A percentile compares a stretch with the other conserved stretches of the same genome.
phyloP scores from a whole-genome alignment of 2,797 vertebrate species.

The Luscinia luscinia region DNA sequence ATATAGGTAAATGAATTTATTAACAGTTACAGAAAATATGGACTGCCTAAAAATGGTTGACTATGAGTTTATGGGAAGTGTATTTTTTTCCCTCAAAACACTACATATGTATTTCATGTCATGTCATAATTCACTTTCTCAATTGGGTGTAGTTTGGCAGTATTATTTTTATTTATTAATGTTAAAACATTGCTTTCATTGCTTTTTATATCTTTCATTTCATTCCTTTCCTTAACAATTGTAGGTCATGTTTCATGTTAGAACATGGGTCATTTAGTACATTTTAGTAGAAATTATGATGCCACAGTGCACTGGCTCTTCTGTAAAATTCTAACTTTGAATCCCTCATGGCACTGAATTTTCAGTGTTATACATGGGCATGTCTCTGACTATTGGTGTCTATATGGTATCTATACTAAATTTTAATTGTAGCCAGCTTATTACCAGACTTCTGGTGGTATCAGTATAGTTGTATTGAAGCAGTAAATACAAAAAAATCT shows the following conservation, averaged over 20 bases:
- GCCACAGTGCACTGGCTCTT: not conserved
- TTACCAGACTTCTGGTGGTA: not conserved
- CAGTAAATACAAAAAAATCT: not conserved
- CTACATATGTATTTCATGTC: not conserved
- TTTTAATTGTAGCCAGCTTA: not conserved
- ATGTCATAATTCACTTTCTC: not conserved
- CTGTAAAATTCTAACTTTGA: not conserved
- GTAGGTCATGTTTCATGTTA: not conserved
- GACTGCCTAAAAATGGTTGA: not conserved
- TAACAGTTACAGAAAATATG: not conserved
- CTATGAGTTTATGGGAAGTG: not conserved
- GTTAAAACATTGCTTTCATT: not conserved
- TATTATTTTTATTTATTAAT: not conserved
- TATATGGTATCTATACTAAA: not conserved
- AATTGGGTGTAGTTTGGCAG: not conserved
- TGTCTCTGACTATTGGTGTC: not conserved
- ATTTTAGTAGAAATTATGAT: not conserved
- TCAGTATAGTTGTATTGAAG: not conserved
- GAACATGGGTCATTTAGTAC: not conserved
- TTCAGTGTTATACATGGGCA: not conserved
- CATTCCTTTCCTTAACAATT: not conserved
- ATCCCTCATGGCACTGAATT: fast-evolving
- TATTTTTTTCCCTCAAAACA: not conserved
- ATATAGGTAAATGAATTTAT: not conserved
- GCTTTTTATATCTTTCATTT: not conserved